A percentile compares a stretch with the other conserved stretches of the same genome.
These are phyloP conservation scores for Aproaerema taeniolella DNA, from an alignment of 2,888 invertebrate species.

Conservation along the genomic window DNA sequence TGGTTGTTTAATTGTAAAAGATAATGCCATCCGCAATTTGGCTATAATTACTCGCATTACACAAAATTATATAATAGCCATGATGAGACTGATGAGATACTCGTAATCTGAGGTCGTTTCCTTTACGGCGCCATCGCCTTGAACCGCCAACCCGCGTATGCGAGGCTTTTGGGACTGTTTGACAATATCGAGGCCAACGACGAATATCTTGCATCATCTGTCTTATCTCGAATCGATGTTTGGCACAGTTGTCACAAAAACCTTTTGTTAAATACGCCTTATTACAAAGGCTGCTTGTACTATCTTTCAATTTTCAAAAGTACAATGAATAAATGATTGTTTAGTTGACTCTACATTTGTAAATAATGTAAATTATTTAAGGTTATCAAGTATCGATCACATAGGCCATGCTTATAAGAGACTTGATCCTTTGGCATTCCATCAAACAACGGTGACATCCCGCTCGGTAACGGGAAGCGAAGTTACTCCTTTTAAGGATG, in stretches of 20 bases:
- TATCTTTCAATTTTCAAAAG: no score
- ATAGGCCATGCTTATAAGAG: no score
- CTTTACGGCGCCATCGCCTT: conserved; percentile 46
- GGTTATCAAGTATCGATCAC: no score
- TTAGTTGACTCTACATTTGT: no score
- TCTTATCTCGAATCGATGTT: conserved; percentile 5
- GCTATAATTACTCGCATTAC: neutral
- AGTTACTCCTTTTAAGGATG: conserved; percentile 63
- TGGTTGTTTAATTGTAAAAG: conserved; percentile 9
- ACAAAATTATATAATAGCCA: conserved; percentile 2
- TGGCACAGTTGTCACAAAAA: conserved; percentile 1
- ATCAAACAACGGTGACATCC: conserved; percentile 51
- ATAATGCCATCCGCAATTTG: neutral
- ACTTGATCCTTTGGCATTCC: conserved; percentile 29
- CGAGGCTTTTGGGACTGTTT: conserved; percentile 17
- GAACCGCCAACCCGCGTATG: conserved; percentile 37
- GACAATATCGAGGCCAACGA: conserved; percentile 29
- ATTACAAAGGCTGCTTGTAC: no score
- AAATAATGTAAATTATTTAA: no score
- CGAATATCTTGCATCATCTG: conserved; percentile 13
- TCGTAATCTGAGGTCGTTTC: conserved; percentile 33
- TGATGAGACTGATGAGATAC: neutral
- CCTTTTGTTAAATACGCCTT: no score
- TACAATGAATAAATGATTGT: no score
- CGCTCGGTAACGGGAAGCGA: conserved; percentile 56